These are phyloP conservation scores for Eurois occulta DNA, from an alignment of 2,888 invertebrate genomes.

Conservation along the genomic window DNA sequence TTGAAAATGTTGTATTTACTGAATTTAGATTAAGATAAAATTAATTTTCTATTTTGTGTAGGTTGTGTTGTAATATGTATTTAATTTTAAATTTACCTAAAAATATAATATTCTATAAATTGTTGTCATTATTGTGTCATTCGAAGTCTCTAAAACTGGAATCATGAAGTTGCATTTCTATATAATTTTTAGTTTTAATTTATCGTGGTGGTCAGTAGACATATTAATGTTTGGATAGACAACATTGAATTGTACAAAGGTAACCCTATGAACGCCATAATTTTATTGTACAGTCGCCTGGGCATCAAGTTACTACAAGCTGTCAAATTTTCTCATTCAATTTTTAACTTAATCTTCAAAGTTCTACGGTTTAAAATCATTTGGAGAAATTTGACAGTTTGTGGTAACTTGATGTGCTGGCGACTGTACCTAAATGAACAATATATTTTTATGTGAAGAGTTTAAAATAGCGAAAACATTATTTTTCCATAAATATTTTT, in stretches of 20 bases:
- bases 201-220: slow-evolving; percentile 11
- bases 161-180: slow-evolving; percentile 17
- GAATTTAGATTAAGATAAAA: background rate
- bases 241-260: slow-evolving; percentile 18
- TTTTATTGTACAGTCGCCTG: background rate
- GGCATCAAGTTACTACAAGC: no score
- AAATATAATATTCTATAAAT: background rate
- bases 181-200: slow-evolving; percentile 11
- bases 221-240: slow-evolving; percentile 12
- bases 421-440: no score
- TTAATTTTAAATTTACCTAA: background rate
- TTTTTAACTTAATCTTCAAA: no score
- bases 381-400: no score
- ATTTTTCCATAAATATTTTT: background rate
- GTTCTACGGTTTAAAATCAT: no score
- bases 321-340: no score
- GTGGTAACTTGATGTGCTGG: no score
- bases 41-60: background rate
- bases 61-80: slow-evolving; percentile 1
- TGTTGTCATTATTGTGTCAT: slow-evolving; percentile 3
- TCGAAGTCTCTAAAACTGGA: background rate
- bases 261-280: slow-evolving; percentile 39
- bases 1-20: background rate
- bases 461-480: background rate
- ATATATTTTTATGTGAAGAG: background rate